Base-by-base conservation (phyloP, 2,888 invertebrate species). In the Pemphredon lugubris region DNA sequence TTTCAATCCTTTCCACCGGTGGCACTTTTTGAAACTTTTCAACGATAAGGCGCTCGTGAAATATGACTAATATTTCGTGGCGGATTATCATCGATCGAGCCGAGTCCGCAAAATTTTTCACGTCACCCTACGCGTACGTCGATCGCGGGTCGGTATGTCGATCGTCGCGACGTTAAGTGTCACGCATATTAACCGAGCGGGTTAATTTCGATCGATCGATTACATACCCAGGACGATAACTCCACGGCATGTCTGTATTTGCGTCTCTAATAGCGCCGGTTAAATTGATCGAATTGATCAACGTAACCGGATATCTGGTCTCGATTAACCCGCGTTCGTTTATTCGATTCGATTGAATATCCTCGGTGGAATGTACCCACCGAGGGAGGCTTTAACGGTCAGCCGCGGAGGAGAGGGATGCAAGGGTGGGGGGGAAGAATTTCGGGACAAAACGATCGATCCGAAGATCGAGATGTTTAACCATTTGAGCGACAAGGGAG, bases 161-260 rank as follows among this genome's bases (percentile, higher is more conserved):
- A n/a, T n/a, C n/a, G n/a, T n/a, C n/a, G n/a, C n/a, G n/a, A 32
- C 16, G 44, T 30, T 14, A 44, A 51, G 32, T 61, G 50, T 20
- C 50, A 39, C 61, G 40, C 16, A 48, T 32, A 68, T 57, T 68
- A 61, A 57, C 51, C 45, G 55, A 55, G 34, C 61, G 34, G 40
- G 51, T 26, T 71, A 68, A 71, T 71, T 68, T 68, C 32, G 34
- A 68, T 71, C 68, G 61, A 68, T 68, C 61, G 57, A 71, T 68
- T 68, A 57, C 61, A 60, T 53, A 47, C 4, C 23, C 18, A 37
- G n/a, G n/a, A n/a, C n/a, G n/a, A n/a, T n/a, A n/a, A n/a, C 14
- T 16, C n/a, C 3, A 40, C 50, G 32, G 23, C 23, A 39, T n/a
- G 40, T 0, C 48, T 26, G 44, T 44, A 44, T 32, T 45, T 37